Percentiles rank a stretch among this genome's conserved stretches.
These are phyloP conservation scores for Pygoscelis antarcticus DNA, from an alignment of 2,113 vertebrate species.

Conservation along the genomic window DNA sequence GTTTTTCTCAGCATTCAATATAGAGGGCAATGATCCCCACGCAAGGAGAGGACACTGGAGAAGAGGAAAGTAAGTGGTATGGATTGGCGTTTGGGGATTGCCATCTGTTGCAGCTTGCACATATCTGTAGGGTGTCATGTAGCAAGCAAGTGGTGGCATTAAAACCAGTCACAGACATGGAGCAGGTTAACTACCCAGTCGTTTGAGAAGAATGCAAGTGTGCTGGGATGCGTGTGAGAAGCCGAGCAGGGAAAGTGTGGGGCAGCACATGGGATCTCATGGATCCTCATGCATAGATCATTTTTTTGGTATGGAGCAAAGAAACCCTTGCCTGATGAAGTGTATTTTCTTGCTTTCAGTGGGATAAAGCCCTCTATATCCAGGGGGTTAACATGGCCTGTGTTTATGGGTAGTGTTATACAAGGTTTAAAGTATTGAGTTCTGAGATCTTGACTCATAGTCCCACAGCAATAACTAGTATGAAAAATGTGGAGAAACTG, in stretches of 20 bases:
- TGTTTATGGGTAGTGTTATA: neutral
- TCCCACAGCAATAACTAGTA: neutral
- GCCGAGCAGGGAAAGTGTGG: neutral
- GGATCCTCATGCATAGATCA: fast-evolving
- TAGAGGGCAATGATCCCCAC: neutral
- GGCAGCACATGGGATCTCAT: neutral
- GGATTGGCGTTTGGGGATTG: neutral
- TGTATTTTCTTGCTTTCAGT: neutral
- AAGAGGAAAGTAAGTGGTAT: neutral
- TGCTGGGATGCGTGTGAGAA: neutral
- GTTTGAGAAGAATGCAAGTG: neutral
- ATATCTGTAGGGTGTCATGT: neutral
- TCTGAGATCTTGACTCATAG: neutral
- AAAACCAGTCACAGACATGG: fast-evolving
- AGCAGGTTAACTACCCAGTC: neutral
- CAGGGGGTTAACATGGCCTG: neutral
- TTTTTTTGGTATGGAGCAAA: neutral
- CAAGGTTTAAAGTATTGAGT: neutral
- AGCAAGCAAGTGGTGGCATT: neutral
- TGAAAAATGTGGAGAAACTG: neutral
- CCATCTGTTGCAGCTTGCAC: neutral
- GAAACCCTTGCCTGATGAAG: neutral
- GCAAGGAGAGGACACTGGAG: neutral
- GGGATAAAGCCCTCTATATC: neutral
- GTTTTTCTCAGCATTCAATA: neutral